A percentile compares a stretch with the other conserved stretches of the same genome.
Evolutionary conservation across 1,140 invertebrate genomes (phyloP).

Genomic region (Lamellibrachia luymesi): DNA sequence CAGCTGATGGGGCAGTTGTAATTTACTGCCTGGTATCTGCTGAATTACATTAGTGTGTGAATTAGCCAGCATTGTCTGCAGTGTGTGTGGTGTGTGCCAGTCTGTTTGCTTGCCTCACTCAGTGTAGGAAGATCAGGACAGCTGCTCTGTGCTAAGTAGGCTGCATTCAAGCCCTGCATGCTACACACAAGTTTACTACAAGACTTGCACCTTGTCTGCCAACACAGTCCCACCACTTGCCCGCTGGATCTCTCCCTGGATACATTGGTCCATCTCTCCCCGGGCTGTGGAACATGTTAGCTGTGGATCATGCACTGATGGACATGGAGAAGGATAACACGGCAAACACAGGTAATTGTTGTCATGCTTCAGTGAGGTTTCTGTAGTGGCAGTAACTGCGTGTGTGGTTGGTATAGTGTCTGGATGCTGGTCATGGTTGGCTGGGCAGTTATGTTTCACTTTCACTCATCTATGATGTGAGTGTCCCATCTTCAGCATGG

Average conservation of each 20-base stretch:
- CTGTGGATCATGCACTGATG: background rate
- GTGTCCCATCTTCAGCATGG: too few species aligned
- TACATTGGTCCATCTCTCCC: background rate
- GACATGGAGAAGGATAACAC: background rate
- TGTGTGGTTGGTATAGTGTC: background rate
- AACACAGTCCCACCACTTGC: background rate
- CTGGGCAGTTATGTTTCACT: background rate
- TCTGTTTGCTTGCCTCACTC: background rate
- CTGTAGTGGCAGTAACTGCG: too few species aligned
- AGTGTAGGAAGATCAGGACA: background rate
- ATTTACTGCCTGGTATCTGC: background rate
- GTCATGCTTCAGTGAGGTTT: too few species aligned
- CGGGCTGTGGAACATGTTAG: background rate
- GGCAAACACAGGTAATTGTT: background rate
- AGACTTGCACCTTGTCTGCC: background rate
- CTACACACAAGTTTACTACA: background rate
- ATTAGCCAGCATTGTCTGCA: conserved; percentile 4
- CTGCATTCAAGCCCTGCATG: background rate
- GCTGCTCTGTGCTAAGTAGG: background rate
- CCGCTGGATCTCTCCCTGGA: background rate
- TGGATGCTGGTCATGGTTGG: background rate
- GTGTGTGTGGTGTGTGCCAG: background rate
- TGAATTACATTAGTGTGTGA: background rate
- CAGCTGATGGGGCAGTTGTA: background rate
- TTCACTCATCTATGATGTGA: too few species aligned